A percentile compares a stretch with the other conserved stretches of the same genome.
phyloP scores from a whole-genome alignment of 2,797 vertebrate genomes.

The Presbytis comata region DNA sequence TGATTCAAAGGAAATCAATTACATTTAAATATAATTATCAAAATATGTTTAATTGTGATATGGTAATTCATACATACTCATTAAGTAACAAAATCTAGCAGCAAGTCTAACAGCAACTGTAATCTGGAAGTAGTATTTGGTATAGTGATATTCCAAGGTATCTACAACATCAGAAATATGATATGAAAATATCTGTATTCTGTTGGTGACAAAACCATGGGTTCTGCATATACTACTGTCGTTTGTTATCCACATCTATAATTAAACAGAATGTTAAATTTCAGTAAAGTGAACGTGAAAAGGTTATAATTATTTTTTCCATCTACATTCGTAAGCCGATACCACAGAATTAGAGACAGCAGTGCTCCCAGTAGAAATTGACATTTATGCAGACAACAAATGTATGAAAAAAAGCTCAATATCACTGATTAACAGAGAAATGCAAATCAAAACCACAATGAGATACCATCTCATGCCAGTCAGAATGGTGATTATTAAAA shows the following conservation, averaged over 20 bases:
- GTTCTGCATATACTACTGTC: background rate
- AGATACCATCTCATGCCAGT: background rate
- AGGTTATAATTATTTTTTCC: background rate
- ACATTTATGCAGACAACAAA: background rate
- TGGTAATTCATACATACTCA: background rate
- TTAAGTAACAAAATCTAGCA: conserved; percentile 5
- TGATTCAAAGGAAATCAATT: background rate
- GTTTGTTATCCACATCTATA: background rate
- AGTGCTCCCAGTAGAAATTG: background rate
- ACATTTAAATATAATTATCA: background rate
- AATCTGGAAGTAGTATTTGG: background rate
- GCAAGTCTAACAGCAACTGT: background rate
- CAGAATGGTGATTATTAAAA: background rate
- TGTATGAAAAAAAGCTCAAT: background rate
- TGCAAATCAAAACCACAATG: background rate
- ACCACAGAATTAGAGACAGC: background rate
- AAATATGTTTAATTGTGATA: background rate
- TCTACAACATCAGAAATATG: background rate
- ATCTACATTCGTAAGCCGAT: background rate
- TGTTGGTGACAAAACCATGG: background rate
- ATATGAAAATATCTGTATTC: background rate
- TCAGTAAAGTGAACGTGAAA: background rate
- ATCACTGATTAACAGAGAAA: background rate
- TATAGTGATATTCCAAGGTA: background rate
- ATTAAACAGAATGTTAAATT: background rate